Evolutionary conservation across 1,140 invertebrate genomes (phyloP), one percentile per base, ranked within the genome.

Genomic region (Hypsibius dujardini): DNA sequence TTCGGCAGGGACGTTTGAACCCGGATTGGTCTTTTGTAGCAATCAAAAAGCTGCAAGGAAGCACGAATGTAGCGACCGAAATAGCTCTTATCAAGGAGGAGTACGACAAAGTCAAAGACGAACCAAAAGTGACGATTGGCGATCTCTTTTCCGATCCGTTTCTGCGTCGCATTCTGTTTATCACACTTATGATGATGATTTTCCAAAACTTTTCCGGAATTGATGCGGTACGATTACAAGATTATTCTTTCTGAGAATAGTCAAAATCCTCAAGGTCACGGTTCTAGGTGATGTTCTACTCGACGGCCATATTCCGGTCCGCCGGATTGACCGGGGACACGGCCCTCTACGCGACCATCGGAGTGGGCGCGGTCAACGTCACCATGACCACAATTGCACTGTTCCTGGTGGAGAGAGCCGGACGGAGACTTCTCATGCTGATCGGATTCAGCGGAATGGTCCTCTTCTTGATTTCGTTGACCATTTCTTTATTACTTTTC

Each of bases 211-310:
- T 80, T 62, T 77, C 78, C 46, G 80, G 80, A 42, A 79, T 81
- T 67, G 81, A 81, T 73, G 79, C 79, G 69, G 80, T 81, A 74
- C 76, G 78, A n/a, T n/a, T n/a, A n/a, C n/a, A n/a, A n/a, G n/a
- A n/a, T n/a, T n/a, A n/a, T n/a, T n/a, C n/a, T n/a, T n/a, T n/a
- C n/a, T n/a, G n/a, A n/a, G n/a, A n/a, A n/a, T n/a, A n/a, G n/a
- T n/a, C n/a, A n/a, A n/a, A n/a, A n/a, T n/a, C n/a, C n/a, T n/a
- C n/a, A n/a, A n/a, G n/a, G n/a, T n/a, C n/a, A n/a, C n/a, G n/a
- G n/a, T n/a, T n/a, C n/a, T 80, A 93, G 90, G 92, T 96, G 7
- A 90, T 93, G 77, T 92, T 88, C 80, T 94, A 87, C 81, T 93
- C 90, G 0, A 89, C 87, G 0, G 82, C 83, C 46, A 90, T 93